A percentile compares a stretch with the other conserved stretches of the same genome.
Evolutionary conservation across 2,888 invertebrate species (phyloP).

Genomic region (Deroplatys truncata): DNA sequence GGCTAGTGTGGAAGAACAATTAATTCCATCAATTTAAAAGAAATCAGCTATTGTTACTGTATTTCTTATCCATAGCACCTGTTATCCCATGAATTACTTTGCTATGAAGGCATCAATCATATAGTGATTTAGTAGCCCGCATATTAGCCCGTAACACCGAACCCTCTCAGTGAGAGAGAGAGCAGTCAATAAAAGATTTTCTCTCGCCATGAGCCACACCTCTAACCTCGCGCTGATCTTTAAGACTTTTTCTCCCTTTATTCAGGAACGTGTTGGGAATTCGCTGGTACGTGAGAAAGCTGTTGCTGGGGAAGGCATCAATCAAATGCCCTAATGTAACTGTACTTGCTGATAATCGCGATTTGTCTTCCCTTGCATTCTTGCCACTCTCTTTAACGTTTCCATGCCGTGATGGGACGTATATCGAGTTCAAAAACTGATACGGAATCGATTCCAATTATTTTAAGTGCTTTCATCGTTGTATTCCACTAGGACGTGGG

Average conservation of each 20-base stretch:
- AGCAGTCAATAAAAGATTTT: not conserved
- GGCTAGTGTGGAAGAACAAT: too few species aligned
- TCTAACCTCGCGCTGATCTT: not conserved
- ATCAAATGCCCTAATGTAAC: not conserved
- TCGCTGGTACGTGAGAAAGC: not conserved
- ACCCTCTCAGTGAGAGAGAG: not conserved
- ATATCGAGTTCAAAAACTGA: slow-evolving; percentile 2
- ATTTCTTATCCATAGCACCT: too few species aligned
- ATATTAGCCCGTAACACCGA: too few species aligned
- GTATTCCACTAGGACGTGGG: not conserved
- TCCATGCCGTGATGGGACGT: not conserved
- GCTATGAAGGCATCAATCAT: too few species aligned
- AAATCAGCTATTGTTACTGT: too few species aligned
- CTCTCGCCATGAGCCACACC: not conserved
- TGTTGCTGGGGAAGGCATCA: not conserved
- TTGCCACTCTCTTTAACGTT: not conserved
- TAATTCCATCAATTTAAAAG: too few species aligned
- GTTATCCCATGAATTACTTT: too few species aligned
- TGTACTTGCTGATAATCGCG: not conserved
- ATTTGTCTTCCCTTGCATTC: not conserved
- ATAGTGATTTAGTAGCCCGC: too few species aligned
- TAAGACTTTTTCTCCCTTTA: not conserved
- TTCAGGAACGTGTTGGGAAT: not conserved
- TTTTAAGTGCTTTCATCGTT: not conserved
- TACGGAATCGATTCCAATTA: slow-evolving; percentile 5